These are phyloP conservation scores for Venturia canescens DNA, from an alignment of 1,140 invertebrate species.

Conservation along the genomic window DNA sequence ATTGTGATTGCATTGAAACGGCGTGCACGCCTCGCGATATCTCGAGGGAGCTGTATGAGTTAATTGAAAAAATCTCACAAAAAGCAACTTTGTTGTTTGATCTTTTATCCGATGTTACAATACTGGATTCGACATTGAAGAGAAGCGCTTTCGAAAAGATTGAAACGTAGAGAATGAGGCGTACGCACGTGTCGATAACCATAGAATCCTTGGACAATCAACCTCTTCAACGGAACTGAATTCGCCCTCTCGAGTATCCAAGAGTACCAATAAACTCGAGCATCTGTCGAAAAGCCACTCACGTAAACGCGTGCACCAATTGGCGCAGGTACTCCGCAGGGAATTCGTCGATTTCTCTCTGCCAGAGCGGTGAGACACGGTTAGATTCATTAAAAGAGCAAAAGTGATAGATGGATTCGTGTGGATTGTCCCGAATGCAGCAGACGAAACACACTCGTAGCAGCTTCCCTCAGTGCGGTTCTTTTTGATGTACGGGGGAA, in stretches of 20 bases:
- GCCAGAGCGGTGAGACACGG: not conserved
- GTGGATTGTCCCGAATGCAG: not conserved
- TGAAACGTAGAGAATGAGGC: not conserved
- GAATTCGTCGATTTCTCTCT: not conserved
- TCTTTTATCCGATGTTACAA: too few relatives aligned
- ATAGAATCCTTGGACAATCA: not conserved
- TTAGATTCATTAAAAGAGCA: not conserved
- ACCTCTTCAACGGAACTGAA: not conserved
- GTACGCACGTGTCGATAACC: not conserved
- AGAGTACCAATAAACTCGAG: constrained; percentile 13
- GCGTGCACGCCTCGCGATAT: too few relatives aligned
- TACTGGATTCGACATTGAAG: not conserved
- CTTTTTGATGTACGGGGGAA: not conserved
- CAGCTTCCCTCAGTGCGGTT: too few relatives aligned
- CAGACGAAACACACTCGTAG: not conserved
- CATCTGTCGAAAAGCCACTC: not conserved
- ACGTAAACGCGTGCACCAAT: not conserved
- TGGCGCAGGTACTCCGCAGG: not conserved
- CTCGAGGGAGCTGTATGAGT: too few relatives aligned
- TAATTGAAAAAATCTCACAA: too few relatives aligned
- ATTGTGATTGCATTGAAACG: too few relatives aligned
- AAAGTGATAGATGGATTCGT: not conserved
- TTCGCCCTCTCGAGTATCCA: constrained; percentile 22
- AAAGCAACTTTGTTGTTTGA: too few relatives aligned
- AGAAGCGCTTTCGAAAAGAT: not conserved